Conservation (phyloP, 2,797 vertebrate genomes). For the Hylomyscus alleni region DNA sequence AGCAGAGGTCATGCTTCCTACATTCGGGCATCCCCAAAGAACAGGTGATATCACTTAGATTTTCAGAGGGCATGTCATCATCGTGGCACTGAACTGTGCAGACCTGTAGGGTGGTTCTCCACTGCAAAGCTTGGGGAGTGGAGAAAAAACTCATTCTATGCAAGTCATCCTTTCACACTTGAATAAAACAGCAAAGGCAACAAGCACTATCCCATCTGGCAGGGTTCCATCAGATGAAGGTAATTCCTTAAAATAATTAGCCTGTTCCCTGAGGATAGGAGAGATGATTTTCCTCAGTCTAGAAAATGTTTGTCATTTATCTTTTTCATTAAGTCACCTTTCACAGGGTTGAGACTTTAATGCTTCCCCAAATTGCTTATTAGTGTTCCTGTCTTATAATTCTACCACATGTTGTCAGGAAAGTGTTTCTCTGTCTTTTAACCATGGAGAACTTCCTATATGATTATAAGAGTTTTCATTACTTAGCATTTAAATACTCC, state of each 20-base stretch:
- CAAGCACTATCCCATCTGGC: not conserved
- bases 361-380: not conserved
- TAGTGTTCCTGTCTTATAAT: not conserved
- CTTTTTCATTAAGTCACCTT: conserved; percentile 37
- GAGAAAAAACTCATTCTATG: not conserved
- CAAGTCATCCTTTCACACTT: not conserved
- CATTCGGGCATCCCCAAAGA: not conserved
- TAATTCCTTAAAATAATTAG: not conserved
- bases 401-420: not conserved
- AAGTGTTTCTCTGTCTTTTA: not conserved
- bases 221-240: not conserved
- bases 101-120: not conserved
- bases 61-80: not conserved
- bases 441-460: not conserved
- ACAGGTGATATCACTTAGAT: not conserved
- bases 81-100: not conserved
- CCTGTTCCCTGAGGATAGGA: not conserved
- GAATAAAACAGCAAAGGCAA: conserved; percentile 12
- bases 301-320: not conserved
- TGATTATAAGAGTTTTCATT: not conserved
- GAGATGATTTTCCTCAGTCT: not conserved
- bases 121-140: not conserved
- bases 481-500: not conserved
- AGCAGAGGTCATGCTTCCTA: not conserved
- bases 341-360: not conserved